Conservation (phyloP, 2,113 vertebrate species). For the Cariama cristata region DNA sequence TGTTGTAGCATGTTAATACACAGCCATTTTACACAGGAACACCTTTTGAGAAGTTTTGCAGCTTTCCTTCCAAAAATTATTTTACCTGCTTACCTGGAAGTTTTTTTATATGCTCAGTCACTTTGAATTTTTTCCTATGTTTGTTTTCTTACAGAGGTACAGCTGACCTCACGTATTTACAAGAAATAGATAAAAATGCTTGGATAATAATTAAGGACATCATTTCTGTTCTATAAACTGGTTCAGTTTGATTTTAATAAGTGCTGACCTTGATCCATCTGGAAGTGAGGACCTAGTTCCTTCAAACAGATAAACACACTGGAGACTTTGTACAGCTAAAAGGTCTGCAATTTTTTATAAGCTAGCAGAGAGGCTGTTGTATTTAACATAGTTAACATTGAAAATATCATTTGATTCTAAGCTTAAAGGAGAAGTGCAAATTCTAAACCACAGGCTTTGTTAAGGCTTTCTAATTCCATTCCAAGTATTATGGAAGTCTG, state of each 20-base stretch:
- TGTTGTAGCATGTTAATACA: background rate
- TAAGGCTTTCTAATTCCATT: conserved; percentile 48
- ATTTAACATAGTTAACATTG: background rate
- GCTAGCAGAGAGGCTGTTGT: background rate
- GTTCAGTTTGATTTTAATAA: background rate
- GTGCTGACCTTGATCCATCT: background rate
- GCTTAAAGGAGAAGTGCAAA: conserved; percentile 32
- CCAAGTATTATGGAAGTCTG: conserved; percentile 51
- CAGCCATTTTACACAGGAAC: background rate
- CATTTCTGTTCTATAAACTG: background rate
- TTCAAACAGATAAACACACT: conserved; percentile 10
- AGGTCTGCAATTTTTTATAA: conserved; percentile 1
- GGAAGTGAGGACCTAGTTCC: background rate
- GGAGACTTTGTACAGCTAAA: background rate
- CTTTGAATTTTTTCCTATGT: background rate
- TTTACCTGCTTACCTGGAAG: background rate
- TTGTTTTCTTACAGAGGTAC: background rate
- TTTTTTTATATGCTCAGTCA: background rate
- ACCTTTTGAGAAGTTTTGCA: background rate
- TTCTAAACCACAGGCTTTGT: conserved; percentile 40
- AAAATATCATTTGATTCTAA: conserved; percentile 29
- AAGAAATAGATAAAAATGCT: background rate
- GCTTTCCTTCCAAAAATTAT: background rate
- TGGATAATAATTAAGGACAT: background rate
- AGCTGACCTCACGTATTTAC: background rate